Evolutionary conservation across 1,140 invertebrate species (phyloP).

Genomic region (Rhagoletis pomonella): DNA sequence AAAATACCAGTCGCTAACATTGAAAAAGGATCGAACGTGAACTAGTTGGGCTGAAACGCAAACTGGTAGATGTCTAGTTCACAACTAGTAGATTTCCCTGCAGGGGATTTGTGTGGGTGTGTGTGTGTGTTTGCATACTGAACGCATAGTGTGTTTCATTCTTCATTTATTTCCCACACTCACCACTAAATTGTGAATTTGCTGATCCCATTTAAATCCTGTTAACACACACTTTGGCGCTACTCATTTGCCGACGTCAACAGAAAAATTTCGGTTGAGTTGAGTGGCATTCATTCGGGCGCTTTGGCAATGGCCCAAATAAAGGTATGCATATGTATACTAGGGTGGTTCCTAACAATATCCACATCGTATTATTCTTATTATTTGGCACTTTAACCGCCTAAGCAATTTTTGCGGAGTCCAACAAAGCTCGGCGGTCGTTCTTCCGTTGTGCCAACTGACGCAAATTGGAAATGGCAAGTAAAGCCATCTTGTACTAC

Average conservation of each 20-base stretch:
- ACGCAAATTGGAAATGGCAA: too few species aligned
- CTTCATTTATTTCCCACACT: background rate
- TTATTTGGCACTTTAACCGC: too few species aligned
- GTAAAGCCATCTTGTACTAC: too few species aligned
- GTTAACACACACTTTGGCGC: constrained; percentile 39
- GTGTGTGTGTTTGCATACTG: background rate
- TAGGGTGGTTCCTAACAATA: too few species aligned
- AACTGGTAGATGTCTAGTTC: too few species aligned
- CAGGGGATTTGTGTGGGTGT: too few species aligned
- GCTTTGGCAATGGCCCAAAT: constrained; percentile 49
- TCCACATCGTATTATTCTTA: too few species aligned
- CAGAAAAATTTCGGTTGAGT: constrained; percentile 35
- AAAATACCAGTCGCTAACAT: too few species aligned
- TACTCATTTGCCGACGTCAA: constrained; percentile 39
- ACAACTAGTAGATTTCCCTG: too few species aligned
- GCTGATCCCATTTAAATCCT: constrained; percentile 21
- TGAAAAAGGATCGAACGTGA: too few species aligned
- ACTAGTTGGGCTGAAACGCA: too few species aligned
- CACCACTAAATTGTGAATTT: constrained; percentile 14
- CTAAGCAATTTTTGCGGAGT: background rate
- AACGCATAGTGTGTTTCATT: background rate
- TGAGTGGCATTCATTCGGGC: constrained; percentile 16
- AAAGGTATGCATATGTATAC: background rate
- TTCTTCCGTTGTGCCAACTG: too few species aligned
- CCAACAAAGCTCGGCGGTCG: background rate